Conservation (phyloP, 2,113 vertebrate genomes). For the Hippocampus barbouri region DNA sequence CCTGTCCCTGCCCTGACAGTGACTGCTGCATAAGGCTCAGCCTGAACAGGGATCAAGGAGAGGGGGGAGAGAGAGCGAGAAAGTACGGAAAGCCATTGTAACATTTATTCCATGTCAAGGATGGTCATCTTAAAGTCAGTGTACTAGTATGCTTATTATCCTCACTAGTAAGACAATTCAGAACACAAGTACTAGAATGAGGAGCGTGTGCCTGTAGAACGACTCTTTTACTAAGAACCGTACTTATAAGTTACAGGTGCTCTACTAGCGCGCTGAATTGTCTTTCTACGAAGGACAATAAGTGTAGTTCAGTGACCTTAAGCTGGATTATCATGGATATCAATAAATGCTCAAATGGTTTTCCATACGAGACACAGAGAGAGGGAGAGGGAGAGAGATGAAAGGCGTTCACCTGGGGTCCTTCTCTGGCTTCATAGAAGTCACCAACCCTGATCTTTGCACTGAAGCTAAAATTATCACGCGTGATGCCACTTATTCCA, state of each 20-base stretch:
- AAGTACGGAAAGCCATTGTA: background rate
- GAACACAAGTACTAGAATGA: background rate
- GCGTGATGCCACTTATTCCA: constrained; percentile 99
- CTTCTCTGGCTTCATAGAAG: constrained; percentile 99
- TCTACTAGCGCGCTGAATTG: background rate
- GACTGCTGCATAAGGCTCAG: constrained; percentile 61
- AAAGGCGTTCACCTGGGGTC: constrained; percentile 92
- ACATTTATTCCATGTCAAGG: background rate
- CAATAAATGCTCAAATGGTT: background rate
- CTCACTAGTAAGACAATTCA: background rate
- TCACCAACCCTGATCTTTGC: constrained; percentile 99
- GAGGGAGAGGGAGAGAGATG: constrained; percentile 69
- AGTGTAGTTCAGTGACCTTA: background rate
- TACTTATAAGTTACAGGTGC: background rate
- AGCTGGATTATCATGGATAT: background rate
- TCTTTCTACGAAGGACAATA: background rate
- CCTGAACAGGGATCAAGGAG: constrained; percentile 62
- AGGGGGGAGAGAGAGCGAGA: constrained; percentile 31
- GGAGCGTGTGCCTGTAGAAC: background rate
- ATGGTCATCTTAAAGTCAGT: background rate
- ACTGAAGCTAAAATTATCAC: constrained; percentile 99
- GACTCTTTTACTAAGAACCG: background rate
- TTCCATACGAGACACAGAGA: constrained; percentile 21
- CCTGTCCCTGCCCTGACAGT: constrained; percentile 56
- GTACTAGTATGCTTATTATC: background rate